Conservation (phyloP, 2,888 invertebrate genomes). For the Drosophila rellima region DNA sequence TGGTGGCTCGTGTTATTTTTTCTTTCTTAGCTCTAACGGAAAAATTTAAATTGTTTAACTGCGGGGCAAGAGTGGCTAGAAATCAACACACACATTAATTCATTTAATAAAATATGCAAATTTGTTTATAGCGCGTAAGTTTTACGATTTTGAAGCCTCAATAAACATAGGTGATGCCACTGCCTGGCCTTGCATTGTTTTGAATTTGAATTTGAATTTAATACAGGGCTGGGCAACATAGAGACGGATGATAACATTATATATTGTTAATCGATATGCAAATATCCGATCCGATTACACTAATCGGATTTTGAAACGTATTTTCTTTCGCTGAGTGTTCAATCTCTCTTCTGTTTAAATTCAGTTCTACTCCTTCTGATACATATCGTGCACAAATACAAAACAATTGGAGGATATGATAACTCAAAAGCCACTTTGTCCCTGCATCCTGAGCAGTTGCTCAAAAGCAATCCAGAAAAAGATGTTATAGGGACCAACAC, state of each 20-base stretch:
- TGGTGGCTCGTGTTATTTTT: conserved; percentile 54
- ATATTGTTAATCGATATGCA: conserved; percentile 8
- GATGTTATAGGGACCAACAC: conserved; percentile 32
- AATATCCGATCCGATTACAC: background rate
- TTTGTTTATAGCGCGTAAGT: conserved; percentile 40
- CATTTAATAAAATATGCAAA: conserved; percentile 67
- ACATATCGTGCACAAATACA: background rate
- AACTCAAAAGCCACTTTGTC: conserved; percentile 16
- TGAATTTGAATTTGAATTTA: conserved; percentile 19
- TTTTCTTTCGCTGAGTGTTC: background rate
- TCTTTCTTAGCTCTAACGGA: conserved; percentile 57
- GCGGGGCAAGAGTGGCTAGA: conserved; percentile 31
- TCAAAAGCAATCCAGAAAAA: conserved; percentile 38
- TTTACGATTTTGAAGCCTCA: conserved; percentile 30
- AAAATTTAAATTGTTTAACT: conserved; percentile 37
- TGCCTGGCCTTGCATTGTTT: conserved; percentile 38
- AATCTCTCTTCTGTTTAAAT: background rate
- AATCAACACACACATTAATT: conserved; percentile 48
- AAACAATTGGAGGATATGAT: background rate
- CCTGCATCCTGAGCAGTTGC: conserved; percentile 15
- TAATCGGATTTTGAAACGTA: background rate
- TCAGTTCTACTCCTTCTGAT: background rate
- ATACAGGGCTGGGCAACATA: background rate
- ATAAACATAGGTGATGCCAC: conserved; percentile 22
- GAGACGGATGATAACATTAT: background rate